Evolutionary conservation across 2,797 vertebrate genomes (phyloP).

Genomic region (Gouania willdenowi): DNA sequence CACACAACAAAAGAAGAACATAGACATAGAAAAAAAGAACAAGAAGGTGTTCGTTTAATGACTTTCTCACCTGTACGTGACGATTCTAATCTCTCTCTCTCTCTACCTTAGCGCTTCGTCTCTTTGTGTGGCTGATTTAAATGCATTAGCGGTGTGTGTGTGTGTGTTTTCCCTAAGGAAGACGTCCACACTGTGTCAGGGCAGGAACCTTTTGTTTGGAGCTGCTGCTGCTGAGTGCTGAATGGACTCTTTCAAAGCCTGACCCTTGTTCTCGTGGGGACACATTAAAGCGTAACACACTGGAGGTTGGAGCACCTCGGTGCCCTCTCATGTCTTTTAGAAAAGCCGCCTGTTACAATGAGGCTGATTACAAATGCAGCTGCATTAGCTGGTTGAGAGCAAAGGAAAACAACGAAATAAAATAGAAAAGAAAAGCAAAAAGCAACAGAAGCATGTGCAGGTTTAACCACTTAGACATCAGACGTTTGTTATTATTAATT

Average conservation of each 20-base stretch:
- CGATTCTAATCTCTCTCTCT: conserved; percentile 25
- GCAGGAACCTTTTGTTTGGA: conserved; percentile 54
- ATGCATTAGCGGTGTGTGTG: conserved; percentile 62
- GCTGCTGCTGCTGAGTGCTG: conserved; percentile 16
- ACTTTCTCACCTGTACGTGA: conserved; percentile 45
- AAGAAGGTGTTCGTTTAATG: conserved; percentile 39
- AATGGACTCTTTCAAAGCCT: conserved; percentile 60
- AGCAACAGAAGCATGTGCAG: not conserved
- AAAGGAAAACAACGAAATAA: conserved; percentile 1
- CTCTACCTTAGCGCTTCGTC: conserved; percentile 25
- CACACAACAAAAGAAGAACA: conserved; percentile 1
- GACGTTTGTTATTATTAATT: too few relatives aligned
- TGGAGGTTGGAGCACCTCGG: conserved; percentile 19
- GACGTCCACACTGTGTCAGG: conserved; percentile 41
- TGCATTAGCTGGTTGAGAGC: conserved; percentile 27
- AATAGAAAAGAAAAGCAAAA: too few relatives aligned
- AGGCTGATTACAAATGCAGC: conserved; percentile 33
- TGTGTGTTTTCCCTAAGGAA: conserved; percentile 53
- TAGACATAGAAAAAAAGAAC: conserved; percentile 29
- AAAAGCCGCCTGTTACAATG: conserved; percentile 32
- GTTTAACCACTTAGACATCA: too few relatives aligned
- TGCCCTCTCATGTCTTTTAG: conserved; percentile 34
- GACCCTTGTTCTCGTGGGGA: conserved; percentile 46
- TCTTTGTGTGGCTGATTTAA: conserved; percentile 60
- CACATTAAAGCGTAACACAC: conserved; percentile 44